A percentile compares a stretch with the other conserved stretches of the same genome.
phyloP scores from a whole-genome alignment of 2,888 invertebrate species.

The Parascotia fuliginaria region DNA sequence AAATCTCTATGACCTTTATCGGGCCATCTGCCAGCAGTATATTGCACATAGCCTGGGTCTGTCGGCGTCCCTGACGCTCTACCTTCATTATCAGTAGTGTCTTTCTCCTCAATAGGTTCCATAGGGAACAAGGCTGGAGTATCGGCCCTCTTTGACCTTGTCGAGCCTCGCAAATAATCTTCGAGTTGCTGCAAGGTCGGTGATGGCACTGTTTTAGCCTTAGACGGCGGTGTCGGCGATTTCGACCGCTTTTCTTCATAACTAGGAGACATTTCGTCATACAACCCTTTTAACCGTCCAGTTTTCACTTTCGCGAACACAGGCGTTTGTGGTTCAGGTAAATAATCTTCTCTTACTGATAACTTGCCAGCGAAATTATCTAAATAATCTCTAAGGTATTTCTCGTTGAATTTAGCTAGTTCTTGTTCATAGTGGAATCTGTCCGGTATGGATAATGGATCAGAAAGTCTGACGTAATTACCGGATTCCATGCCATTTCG shows the following conservation, averaged over 20 bases:
- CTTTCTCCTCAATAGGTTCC: constrained; percentile 81
- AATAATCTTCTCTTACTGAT: constrained; percentile 72
- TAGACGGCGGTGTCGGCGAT: constrained; percentile 57
- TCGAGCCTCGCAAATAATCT: constrained; percentile 74
- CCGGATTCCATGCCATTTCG: constrained; percentile 73
- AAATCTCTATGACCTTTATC: constrained; percentile 71
- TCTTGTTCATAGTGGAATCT: constrained; percentile 75
- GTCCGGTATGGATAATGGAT: constrained; percentile 71
- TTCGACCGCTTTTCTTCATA: constrained; percentile 68
- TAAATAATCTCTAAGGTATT: constrained; percentile 72
- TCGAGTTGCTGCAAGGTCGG: constrained; percentile 82
- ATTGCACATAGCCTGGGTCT: constrained; percentile 91
- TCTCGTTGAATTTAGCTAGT: constrained; percentile 77
- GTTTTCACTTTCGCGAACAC: constrained; percentile 79
- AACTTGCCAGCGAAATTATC: constrained; percentile 70
- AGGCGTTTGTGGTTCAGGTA: constrained; percentile 80
- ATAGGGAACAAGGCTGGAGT: constrained; percentile 82
- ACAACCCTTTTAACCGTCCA: constrained; percentile 66
- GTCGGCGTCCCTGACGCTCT: constrained; percentile 88
- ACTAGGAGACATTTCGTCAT: constrained; percentile 71
- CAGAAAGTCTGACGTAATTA: constrained; percentile 73
- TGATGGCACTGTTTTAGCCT: constrained; percentile 68
- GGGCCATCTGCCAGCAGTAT: constrained; percentile 89
- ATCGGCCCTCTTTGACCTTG: constrained; percentile 65
- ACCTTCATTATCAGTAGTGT: constrained; percentile 66